phyloP scores from a whole-genome alignment of 2,113 vertebrate genomes.

The Laticauda laticaudata region DNA sequence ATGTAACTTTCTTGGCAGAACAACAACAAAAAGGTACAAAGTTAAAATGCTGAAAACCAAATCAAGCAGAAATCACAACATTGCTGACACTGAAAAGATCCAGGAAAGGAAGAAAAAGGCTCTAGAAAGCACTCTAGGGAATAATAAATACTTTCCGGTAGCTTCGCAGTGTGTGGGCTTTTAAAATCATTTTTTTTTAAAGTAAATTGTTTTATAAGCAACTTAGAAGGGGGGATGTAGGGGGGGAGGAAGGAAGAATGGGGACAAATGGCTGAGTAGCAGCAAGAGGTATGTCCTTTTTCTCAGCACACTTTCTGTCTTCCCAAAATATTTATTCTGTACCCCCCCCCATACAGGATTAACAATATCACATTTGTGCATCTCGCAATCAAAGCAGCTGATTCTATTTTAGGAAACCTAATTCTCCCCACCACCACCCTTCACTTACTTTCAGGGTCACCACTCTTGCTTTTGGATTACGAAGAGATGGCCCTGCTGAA shows the following conservation, averaged over 20 bases:
- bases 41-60: neutral
- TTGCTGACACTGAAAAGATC: neutral
- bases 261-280: neutral
- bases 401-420: neutral
- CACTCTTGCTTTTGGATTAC: slow-evolving; percentile 84
- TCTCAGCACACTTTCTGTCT: neutral
- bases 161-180: neutral
- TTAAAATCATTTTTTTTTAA: neutral
- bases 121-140: neutral
- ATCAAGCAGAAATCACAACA: neutral
- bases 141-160: neutral
- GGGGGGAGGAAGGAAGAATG: no score
- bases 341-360: no score
- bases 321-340: neutral
- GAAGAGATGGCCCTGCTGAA: slow-evolving; percentile 81
- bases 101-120: neutral
- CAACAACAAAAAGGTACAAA: neutral
- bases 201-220: neutral
- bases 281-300: neutral
- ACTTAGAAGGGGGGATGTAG: neutral
- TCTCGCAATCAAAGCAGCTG: neutral
- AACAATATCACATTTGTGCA: neutral
- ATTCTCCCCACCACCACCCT: no score
- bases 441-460: slow-evolving; percentile 84
- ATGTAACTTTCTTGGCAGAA: neutral